Conservation (phyloP, 2,113 vertebrate genomes). For the Alectura lathami region DNA sequence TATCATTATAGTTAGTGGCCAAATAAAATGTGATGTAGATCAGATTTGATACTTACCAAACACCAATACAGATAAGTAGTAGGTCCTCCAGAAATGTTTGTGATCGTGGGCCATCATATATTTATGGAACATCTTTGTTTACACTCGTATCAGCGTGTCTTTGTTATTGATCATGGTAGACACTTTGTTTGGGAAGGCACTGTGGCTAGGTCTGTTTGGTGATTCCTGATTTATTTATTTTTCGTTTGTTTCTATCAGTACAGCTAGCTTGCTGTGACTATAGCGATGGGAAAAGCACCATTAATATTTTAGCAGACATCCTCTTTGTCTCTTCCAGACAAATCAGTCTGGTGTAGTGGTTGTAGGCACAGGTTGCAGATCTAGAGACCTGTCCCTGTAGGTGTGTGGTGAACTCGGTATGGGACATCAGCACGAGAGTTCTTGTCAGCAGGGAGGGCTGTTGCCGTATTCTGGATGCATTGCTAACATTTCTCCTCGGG, state of each 20-base stretch:
- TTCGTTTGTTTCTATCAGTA: background rate
- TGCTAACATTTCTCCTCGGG: background rate
- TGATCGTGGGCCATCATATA: background rate
- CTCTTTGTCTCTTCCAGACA: too few species aligned
- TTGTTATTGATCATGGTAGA: background rate
- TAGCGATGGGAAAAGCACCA: background rate
- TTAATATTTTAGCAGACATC: background rate
- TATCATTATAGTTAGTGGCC: background rate
- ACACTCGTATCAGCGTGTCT: background rate
- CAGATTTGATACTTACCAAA: background rate
- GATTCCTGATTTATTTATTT: background rate
- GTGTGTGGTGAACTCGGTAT: background rate
- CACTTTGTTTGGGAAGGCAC: background rate
- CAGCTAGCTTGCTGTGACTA: background rate
- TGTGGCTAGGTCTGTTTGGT: background rate
- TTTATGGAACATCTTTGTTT: background rate
- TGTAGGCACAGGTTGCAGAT: background rate
- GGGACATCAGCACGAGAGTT: background rate
- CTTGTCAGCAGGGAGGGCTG: background rate
- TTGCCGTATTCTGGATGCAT: background rate
- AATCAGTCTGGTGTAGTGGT: background rate
- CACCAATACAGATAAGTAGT: background rate
- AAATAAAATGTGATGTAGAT: background rate
- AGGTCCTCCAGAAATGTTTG: background rate
- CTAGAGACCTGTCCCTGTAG: background rate